Evolutionary conservation across 2,797 vertebrate genomes (phyloP), one percentile per base, ranked within the genome.

Genomic region (Hippoglossus hippoglossus): DNA sequence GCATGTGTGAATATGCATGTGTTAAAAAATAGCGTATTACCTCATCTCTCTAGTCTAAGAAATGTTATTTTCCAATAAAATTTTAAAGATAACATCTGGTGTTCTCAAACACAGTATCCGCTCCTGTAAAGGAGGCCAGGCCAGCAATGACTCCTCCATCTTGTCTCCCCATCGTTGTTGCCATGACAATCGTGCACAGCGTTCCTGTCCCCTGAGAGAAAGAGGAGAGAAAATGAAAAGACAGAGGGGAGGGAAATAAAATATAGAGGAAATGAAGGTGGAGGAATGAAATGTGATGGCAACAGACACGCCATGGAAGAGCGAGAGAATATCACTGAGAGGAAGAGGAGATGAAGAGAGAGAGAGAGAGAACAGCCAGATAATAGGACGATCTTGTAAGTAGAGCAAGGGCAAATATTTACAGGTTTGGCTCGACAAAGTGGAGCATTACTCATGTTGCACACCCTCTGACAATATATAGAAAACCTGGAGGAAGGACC

Each of bases 111-210:
- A 39, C 31, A 63, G 12, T 57, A 63, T 73, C 46, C 31, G 68
- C 56, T 64, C 51, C 53, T 73, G 69, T 83, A 55, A 87, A 85
- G 85, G 80, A 93, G 88, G 81, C 78, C 84, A 87, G 80, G 68
- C 67, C 79, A 81, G 72, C 78, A 66, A 69, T 79, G 68, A 88
- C 82, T 91, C 84, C 90, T 90, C 91, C 90, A 92, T 93, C 93
- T 92, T 93, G 88, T 91, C 91, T 93, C 91, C 50, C 69, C 47
- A 83, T 82, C 72, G 51, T 91, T 91, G 94, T 95, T 94, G 92
- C 93, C 92, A 94, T 94, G 94, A 92, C 93, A 87, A 94, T 94
- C 61, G 67, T 91, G 87, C 86, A 89, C 82, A 84, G 84, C 67
- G 73, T 87, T 87, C 76, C 68, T 85, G 84, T 92, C 89, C 89